phyloP scores from a whole-genome alignment of 2,888 invertebrate species.

The Xestia rhomboidea region DNA sequence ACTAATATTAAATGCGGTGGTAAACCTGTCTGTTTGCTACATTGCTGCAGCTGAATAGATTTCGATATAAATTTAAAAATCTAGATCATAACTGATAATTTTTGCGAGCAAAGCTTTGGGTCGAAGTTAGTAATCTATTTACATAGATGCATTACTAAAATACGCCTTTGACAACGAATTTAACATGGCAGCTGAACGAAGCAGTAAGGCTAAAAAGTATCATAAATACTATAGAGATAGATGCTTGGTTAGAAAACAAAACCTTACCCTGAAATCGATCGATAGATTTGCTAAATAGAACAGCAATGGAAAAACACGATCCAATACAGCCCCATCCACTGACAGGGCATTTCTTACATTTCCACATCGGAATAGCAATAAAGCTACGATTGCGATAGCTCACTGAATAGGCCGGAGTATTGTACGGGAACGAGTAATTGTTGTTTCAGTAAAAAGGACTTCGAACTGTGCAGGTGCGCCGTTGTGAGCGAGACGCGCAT shows the following conservation, averaged over 20 bases:
- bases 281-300: slow-evolving; percentile 18
- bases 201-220: not conserved
- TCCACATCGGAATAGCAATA: slow-evolving; percentile 46
- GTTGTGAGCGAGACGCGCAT: not conserved
- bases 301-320: slow-evolving; percentile 44
- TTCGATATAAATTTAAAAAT: not conserved
- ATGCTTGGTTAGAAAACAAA: not conserved
- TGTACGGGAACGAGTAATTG: slow-evolving; percentile 50
- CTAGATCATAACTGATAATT: not conserved
- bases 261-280: not conserved
- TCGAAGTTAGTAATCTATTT: not conserved
- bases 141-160: not conserved
- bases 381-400: slow-evolving; percentile 43
- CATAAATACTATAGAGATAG: not conserved
- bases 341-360: slow-evolving; percentile 41
- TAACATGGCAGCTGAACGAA: not conserved
- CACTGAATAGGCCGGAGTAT: slow-evolving; percentile 44
- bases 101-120: not conserved
- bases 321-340: slow-evolving; percentile 30
- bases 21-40: not conserved
- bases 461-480: slow-evolving; percentile 13
- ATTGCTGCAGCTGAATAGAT: not conserved
- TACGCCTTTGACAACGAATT: not conserved
- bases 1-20: not conserved
- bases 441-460: slow-evolving; percentile 51